phyloP scores from a whole-genome alignment of 2,113 vertebrate genomes.

The Mesembrinibis cayennensis region DNA sequence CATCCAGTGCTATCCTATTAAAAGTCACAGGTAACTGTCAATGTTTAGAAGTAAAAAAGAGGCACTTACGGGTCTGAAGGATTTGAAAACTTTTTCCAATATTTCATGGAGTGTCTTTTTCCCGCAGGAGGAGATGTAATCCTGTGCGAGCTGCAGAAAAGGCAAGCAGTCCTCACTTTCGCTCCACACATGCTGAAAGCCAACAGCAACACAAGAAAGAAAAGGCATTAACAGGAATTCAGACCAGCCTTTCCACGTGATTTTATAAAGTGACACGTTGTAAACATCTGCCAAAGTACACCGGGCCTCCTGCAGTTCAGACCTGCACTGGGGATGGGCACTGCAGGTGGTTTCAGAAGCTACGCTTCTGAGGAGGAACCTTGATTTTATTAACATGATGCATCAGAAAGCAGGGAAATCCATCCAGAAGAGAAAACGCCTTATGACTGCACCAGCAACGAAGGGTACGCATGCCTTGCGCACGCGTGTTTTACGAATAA shows the following conservation, averaged over 20 bases:
- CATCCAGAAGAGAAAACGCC: neutral
- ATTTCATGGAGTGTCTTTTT: conserved; percentile 98
- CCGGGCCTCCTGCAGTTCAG: neutral
- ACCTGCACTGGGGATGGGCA: accelerated
- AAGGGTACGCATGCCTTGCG: accelerated
- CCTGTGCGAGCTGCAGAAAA: conserved; percentile 95
- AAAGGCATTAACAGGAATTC: neutral
- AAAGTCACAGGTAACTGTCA: neutral
- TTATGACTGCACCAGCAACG: neutral
- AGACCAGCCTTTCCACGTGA: neutral
- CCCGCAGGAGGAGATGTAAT: conserved; percentile 98
- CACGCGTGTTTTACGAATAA: accelerated
- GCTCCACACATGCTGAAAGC: conserved; percentile 93
- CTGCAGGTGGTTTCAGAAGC: neutral
- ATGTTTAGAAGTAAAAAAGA: neutral
- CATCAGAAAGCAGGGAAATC: neutral
- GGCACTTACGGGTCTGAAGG: conserved; percentile 93
- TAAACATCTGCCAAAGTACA: conserved; percentile 1
- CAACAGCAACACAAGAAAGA: conserved; percentile 37
- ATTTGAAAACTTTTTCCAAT: conserved; percentile 98
- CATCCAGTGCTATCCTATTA: neutral
- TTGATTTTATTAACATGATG: neutral
- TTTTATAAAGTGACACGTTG: neutral
- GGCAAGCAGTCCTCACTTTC: conserved; percentile 98
- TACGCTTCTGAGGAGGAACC: neutral